Evolutionary conservation across 2,113 vertebrate species (phyloP).

Genomic region (Cottus gobio): DNA sequence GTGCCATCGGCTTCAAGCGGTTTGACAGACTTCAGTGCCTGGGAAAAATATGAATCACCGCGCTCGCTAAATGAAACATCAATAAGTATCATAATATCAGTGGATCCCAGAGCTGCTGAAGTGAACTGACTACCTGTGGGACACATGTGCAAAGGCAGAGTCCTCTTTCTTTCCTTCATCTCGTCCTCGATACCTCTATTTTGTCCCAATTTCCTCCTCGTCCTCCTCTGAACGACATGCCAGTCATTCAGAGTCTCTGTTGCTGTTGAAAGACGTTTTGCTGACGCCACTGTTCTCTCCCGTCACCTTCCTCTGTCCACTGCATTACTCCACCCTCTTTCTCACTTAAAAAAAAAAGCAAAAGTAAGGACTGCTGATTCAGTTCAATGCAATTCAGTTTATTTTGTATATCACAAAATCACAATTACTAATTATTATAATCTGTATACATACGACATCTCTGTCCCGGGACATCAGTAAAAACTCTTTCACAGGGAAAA

Average conservation of each 20-base stretch:
- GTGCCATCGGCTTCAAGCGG: conserved; percentile 34
- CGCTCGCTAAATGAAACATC: conserved; percentile 35
- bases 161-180: not conserved
- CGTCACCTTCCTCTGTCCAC: conserved; percentile 4
- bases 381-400: too few species aligned
- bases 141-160: conserved; percentile 10
- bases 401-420: too few species aligned
- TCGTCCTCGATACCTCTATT: not conserved
- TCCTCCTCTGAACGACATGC: conserved; percentile 28
- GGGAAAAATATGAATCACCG: conserved; percentile 4
- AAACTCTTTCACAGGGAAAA: too few species aligned
- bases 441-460: too few species aligned
- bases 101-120: conserved; percentile 15
- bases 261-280: conserved; percentile 49
- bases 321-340: conserved; percentile 7
- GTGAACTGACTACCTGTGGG: conserved; percentile 29
- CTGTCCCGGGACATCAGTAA: too few species aligned
- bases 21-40: conserved; percentile 29
- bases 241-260: conserved; percentile 33
- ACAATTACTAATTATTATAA: too few species aligned
- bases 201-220: not conserved
- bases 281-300: conserved; percentile 34
- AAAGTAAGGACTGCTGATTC: too few species aligned
- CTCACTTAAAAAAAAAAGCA: conserved; percentile 30
- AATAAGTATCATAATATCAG: not conserved